Conservation (phyloP, 2,113 vertebrate species). For the Oryzias curvinotus region DNA sequence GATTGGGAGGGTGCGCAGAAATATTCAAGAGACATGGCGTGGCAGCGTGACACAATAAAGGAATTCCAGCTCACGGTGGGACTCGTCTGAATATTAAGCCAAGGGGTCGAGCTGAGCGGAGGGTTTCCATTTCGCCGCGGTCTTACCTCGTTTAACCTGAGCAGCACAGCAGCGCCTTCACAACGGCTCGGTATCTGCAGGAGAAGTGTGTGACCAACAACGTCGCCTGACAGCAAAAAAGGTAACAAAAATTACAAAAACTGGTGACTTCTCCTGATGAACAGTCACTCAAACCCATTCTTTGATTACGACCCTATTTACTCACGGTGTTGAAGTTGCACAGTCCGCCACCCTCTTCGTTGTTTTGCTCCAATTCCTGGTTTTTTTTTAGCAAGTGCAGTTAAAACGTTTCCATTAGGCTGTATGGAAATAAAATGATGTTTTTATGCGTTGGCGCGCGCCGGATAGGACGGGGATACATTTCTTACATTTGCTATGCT, state of each 20-base stretch:
- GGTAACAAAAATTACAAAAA: conserved; percentile 26
- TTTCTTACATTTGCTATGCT: conserved; percentile 40
- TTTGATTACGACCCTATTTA: conserved; percentile 39
- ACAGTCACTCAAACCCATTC: conserved; percentile 1
- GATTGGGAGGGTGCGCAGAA: conserved; percentile 46
- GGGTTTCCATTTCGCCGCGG: conserved; percentile 23
- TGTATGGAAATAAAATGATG: conserved; percentile 14
- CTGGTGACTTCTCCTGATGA: conserved; percentile 25
- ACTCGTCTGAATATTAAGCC: conserved; percentile 4
- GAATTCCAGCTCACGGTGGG: conserved; percentile 23
- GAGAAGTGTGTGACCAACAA: conserved; percentile 59
- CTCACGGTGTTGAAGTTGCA: conserved; percentile 16
- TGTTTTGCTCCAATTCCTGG: conserved; percentile 32
- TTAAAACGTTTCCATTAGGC: conserved; percentile 17
- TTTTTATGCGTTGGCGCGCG: conserved; percentile 33
- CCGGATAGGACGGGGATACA: conserved; percentile 22
- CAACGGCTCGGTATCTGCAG: conserved; percentile 46
- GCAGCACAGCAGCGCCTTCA: conserved; percentile 21
- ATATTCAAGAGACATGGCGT: conserved; percentile 57
- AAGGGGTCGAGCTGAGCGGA: conserved; percentile 6
- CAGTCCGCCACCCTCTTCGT: conserved; percentile 8
- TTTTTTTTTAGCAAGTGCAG: conserved; percentile 25
- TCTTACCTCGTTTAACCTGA: conserved; percentile 40
- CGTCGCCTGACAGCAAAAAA: conserved; percentile 55
- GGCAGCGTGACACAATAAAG: conserved; percentile 51